A percentile compares a stretch with the other conserved stretches of the same genome.
These are phyloP conservation scores for Cherax destructor DNA, from an alignment of 1,140 invertebrate genomes.

Conservation along the genomic window DNA sequence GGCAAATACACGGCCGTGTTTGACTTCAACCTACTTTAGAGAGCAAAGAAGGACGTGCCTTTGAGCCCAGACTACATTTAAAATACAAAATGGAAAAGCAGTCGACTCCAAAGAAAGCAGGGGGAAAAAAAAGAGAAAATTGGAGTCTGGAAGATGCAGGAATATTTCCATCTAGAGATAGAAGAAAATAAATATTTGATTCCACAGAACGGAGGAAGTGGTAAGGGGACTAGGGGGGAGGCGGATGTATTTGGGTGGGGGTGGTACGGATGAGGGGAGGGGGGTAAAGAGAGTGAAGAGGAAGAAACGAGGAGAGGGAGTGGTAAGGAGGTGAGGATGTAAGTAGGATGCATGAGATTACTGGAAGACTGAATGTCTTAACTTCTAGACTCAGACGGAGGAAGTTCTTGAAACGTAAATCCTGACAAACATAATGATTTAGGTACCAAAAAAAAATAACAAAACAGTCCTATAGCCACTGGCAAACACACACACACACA, in stretches of 20 bases:
- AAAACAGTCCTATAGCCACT: no score
- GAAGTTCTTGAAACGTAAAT: no score
- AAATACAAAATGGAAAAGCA: neutral
- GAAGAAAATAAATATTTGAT: conserved; percentile 1
- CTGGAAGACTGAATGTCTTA: no score
- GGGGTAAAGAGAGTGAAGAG: neutral
- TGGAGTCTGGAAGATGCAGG: neutral
- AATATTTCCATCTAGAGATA: neutral
- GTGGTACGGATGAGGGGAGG: neutral
- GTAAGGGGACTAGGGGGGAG: neutral
- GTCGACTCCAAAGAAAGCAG: neutral
- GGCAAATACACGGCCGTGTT: conserved; percentile 2
- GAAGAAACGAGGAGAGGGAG: neutral
- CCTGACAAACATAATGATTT: no score
- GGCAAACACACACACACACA: no score
- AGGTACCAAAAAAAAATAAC: no score
- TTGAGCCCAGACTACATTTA: conserved; percentile 7
- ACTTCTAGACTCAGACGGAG: no score
- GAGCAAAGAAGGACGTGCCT: neutral
- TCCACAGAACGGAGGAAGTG: neutral
- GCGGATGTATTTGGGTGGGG: no score
- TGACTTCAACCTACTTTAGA: neutral
- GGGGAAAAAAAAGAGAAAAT: neutral
- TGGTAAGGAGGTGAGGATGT: neutral
- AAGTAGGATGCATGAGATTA: no score